These are phyloP conservation scores for Mus musculus DNA, from an alignment of 2,113 vertebrate species.

Conservation along the genomic window DNA sequence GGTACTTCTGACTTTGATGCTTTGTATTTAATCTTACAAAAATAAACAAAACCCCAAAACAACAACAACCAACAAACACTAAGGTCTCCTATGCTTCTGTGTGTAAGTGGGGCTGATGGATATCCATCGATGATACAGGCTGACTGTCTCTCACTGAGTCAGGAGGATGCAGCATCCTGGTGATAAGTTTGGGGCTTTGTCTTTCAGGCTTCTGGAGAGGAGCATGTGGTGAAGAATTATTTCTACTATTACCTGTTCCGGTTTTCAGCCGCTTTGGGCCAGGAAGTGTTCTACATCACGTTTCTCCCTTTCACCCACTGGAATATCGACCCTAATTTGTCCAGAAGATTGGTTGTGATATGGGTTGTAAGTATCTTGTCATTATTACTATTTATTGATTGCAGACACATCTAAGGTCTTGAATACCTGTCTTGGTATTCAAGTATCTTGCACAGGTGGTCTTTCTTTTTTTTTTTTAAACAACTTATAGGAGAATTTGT, in stretches of 20 bases:
- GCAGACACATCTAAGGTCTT: background rate
- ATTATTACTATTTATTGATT: background rate
- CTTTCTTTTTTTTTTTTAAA: background rate
- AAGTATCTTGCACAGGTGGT: background rate
- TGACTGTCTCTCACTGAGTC: background rate
- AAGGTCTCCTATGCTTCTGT: background rate
- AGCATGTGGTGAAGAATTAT: slow-evolving; percentile 93
- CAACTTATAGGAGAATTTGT: background rate
- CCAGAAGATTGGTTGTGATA: slow-evolving; percentile 93
- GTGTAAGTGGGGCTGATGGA: background rate
- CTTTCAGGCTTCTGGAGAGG: slow-evolving; percentile 84
- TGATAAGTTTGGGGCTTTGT: slow-evolving; percentile 69
- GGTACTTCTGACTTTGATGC: background rate
- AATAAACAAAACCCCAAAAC: background rate
- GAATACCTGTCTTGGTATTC: background rate
- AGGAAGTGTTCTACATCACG: slow-evolving; percentile 97
- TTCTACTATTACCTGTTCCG: slow-evolving; percentile 94
- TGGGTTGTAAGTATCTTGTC: slow-evolving; percentile 91
- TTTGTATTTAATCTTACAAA: background rate
- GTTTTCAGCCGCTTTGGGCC: slow-evolving; percentile 92
- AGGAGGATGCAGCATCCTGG: background rate
- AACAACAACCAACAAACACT: background rate
- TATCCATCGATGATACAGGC: rapidly evolving
- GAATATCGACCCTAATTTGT: slow-evolving; percentile 94
- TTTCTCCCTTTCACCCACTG: slow-evolving; percentile 95